phyloP scores from a whole-genome alignment of 2,888 invertebrate species.

The Yponomeuta plumbellus region DNA sequence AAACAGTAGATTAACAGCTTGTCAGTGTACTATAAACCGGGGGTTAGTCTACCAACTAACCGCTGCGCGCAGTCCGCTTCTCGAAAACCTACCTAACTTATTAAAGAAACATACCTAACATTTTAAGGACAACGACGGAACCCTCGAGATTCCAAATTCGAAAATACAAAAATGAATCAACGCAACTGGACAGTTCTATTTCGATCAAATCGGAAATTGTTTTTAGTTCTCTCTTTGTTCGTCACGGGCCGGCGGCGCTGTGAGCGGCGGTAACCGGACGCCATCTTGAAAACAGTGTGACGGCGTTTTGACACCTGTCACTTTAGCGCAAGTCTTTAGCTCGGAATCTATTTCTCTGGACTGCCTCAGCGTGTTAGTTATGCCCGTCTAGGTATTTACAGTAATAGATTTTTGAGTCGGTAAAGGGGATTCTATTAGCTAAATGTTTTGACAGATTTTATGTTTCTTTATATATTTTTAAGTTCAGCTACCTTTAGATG shows the following conservation, averaged over 20 bases:
- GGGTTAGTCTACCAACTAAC: too few species aligned
- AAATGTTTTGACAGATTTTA: too few species aligned
- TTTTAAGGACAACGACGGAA: neutral
- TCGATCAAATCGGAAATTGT: constrained; percentile 53
- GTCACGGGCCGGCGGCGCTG: constrained; percentile 37
- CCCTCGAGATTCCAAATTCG: neutral
- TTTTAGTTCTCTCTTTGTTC: constrained; percentile 51
- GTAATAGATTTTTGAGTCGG: neutral
- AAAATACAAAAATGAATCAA: neutral
- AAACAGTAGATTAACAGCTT: too few species aligned
- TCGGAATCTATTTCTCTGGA: constrained; percentile 30
- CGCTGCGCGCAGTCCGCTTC: too few species aligned
- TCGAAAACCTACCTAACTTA: too few species aligned
- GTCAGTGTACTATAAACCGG: too few species aligned
- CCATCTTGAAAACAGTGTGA: constrained; percentile 61
- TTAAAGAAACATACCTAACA: too few species aligned
- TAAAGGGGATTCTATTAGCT: too few species aligned
- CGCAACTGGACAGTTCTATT: constrained; percentile 9
- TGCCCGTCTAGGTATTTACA: neutral
- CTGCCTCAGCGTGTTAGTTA: neutral
- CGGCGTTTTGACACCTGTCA: constrained; percentile 74
- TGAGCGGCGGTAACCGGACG: constrained; percentile 72
- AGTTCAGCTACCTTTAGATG: too few species aligned
- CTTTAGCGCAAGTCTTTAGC: constrained; percentile 50
- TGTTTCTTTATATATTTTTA: too few species aligned